phyloP scores from a whole-genome alignment of 2,797 vertebrate genomes.

The Mus caroli region DNA sequence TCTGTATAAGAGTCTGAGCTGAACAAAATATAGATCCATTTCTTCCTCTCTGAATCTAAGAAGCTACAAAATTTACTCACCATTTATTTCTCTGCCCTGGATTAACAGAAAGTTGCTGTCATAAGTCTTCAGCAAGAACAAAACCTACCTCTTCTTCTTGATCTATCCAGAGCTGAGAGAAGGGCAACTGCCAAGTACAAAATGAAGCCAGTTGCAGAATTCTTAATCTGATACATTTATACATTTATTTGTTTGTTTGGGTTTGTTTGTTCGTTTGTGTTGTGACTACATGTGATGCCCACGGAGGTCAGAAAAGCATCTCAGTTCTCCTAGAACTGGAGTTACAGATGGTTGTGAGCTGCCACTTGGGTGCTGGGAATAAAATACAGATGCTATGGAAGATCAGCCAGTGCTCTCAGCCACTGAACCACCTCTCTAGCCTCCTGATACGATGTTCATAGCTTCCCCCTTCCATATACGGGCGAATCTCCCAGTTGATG shows the following conservation, averaged over 20 bases:
- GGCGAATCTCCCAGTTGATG: background rate
- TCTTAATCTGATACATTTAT: background rate
- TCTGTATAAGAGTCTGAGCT: background rate
- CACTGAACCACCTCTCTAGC: background rate
- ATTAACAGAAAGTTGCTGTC: background rate
- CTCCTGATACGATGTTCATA: background rate
- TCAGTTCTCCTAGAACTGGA: background rate
- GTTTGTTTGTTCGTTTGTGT: background rate
- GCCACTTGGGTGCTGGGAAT: background rate
- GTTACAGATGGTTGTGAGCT: background rate
- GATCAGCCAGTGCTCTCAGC: background rate
- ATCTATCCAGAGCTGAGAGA: background rate
- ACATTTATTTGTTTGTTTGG: background rate
- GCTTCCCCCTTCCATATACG: background rate
- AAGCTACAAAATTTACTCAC: background rate
- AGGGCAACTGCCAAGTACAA: background rate
- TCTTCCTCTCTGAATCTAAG: slow-evolving; percentile 43
- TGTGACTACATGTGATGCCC: background rate
- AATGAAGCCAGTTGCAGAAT: background rate
- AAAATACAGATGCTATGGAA: background rate
- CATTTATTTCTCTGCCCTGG: background rate
- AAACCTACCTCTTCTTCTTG: background rate
- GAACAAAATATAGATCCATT: slow-evolving; percentile 1
- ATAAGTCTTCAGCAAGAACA: background rate
- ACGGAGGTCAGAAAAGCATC: background rate